Percentiles rank a stretch among this genome's conserved stretches.
Evolutionary conservation across 2,113 vertebrate genomes (phyloP).

Genomic region (Carlito syrichta): DNA sequence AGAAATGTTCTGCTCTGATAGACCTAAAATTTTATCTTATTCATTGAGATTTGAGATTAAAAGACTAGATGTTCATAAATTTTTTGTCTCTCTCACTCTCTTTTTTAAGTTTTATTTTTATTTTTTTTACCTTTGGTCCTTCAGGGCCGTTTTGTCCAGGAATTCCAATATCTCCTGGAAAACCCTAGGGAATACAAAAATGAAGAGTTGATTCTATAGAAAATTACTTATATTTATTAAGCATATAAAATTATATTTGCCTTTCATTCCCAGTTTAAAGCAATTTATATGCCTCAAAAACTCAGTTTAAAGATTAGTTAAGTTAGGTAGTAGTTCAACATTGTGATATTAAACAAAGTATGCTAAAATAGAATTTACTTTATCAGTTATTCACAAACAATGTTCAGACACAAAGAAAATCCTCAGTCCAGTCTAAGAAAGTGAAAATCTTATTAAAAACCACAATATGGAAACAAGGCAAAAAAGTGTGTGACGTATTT

Average conservation of each 20-base stretch:
- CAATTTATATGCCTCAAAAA: not conserved
- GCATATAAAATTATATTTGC: not conserved
- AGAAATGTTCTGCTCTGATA: not conserved
- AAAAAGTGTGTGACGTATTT: not conserved
- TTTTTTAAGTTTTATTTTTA: not conserved
- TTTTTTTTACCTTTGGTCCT: slow-evolving; percentile 91
- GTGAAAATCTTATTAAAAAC: not conserved
- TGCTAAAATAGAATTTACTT: not conserved
- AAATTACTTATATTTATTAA: slow-evolving; percentile 8
- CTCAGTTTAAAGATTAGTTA: not conserved
- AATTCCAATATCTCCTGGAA: slow-evolving; percentile 96
- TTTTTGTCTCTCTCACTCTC: not conserved
- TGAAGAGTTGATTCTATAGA: not conserved
- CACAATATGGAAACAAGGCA: not conserved
- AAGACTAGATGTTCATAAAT: not conserved
- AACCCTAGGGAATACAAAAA: slow-evolving; percentile 86
- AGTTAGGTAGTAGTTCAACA: not conserved
- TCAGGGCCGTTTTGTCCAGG: slow-evolving; percentile 95
- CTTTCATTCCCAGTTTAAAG: not conserved
- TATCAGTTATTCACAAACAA: not conserved
- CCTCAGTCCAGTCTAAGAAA: not conserved
- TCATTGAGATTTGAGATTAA: not conserved
- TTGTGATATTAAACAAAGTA: not conserved
- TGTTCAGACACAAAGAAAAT: not conserved
- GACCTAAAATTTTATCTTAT: not conserved